Evolutionary conservation across 2,113 vertebrate species (phyloP), one percentile per base, ranked within the genome.

Genomic region (Porphyrio hochstetteri): DNA sequence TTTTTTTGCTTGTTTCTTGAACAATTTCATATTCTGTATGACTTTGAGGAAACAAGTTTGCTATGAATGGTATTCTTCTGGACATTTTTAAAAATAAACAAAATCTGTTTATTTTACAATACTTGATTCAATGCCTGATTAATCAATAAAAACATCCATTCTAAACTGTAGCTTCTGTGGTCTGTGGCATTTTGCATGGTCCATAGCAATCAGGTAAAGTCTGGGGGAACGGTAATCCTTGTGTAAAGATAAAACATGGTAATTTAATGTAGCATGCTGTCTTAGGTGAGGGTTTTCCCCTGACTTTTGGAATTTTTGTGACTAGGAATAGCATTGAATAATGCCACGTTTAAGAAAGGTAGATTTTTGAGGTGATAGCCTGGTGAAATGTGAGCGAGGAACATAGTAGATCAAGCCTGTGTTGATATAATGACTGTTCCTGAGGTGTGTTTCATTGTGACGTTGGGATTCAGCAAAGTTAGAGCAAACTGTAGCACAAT

Each of bases 21-120:
- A 67, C 18, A 65, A 61, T 85, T 92, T 93, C 70, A 1, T 85
- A 63, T 82, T 93, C 80, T 95, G 83, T 94, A 48, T 83, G 90
- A 95, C 70, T 74, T 46, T 33, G 52, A 91, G 59, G 80, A 72
- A 95, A 82, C 55, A 93, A 95, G 94, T 96, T 95, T 94, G 55
- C 77, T 90, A 88, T 85, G 64, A 89, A 77, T 60, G 69, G 13
- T 96, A 76, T 94, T 94, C 84, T 81, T 92, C 61, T 93, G 88
- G 78, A 85, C 57, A 31, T 78, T 94, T 96, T 95, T 93, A 74
- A 87, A 74, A 87, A 85, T 12, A 10, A 83, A 59, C 55, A 90
- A 90, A 90, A 57, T 78, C 79, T 96, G 94, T 95, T 87, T 95
- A 95, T 96, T 95, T 97, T 97, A 44, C 94, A 84, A 48, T 92